Base-by-base conservation (phyloP, 1,140 invertebrate species). In the Micrasema longulum region DNA sequence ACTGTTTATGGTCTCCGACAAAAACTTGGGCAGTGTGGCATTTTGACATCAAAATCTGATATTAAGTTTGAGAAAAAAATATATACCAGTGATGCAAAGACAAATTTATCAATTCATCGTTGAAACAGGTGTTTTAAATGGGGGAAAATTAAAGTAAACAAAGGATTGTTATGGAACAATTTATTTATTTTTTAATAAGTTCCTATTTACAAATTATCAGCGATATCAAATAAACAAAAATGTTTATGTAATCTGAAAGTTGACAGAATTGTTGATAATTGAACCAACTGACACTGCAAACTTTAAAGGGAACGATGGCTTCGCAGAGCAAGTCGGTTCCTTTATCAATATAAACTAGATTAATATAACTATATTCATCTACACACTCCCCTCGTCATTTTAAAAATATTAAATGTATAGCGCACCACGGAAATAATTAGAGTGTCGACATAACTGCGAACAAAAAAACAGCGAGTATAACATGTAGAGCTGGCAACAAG, bases 121-220 rank as follows among this genome's bases (percentile, higher is more conserved):
- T n/a, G n/a, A n/a, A n/a, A n/a, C n/a, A n/a, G n/a, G n/a, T n/a
- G n/a, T 45, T 14, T 14, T 14, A 45, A 45, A 45, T 16, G 12
- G 9, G 43, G 43, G 43, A 45, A 45, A 45, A 45, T 45, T 45
- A 14, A n/a, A 45, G 18, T 45, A 9, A 45, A 45, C n/a, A 45
- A 16, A 14, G n/a, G 1, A 5, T 1, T n/a, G 31, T 35, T 45
- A 45, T 45, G 57, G 57, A 63, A 63, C 57, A 63, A 43, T 63
- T 43, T 43, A 26, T 45, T 63, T 22, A 41, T 20, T 63, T 43
- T 43, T 36, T 63, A 14, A 22, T 45, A 36, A 41, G 57, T 63
- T 63, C 57, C 57, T 63, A 63, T 63, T 41, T 63, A 63, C 57
- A 63, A 22, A n/a, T 35, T 36, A 63, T 43, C 57, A 43, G 36